Evolutionary conservation across 1,140 invertebrate species (phyloP).

Genomic region (Marisa cornuarietis): DNA sequence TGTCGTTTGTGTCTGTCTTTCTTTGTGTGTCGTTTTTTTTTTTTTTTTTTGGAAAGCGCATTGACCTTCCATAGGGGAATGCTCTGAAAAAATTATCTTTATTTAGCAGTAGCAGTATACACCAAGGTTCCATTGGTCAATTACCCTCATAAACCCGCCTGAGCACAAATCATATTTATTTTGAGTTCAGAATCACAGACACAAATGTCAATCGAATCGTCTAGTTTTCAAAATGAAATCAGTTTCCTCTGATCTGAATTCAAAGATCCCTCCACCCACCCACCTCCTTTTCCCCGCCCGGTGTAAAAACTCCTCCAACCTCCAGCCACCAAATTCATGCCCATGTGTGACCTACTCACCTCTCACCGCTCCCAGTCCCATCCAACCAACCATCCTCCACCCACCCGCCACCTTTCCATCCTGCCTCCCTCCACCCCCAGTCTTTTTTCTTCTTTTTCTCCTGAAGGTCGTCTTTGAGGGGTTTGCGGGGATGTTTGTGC

Average conservation of each 20-base stretch:
- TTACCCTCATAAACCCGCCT: no score
- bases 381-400: neutral
- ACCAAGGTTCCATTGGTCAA: no score
- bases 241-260: neutral
- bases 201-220: no score
- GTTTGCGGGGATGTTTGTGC: slow-evolving; percentile 2
- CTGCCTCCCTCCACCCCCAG: neutral
- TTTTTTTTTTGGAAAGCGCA: no score
- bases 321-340: neutral
- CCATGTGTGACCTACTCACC: neutral
- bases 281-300: neutral
- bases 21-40: no score
- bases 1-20: no score
- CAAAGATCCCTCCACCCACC: neutral
- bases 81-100: no score
- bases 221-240: neutral
- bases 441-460: neutral
- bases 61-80: no score
- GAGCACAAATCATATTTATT: no score
- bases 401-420: neutral
- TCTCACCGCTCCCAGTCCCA: neutral
- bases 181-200: no score
- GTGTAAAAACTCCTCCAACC: neutral
- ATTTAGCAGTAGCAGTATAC: no score
- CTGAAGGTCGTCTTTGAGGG: slow-evolving; percentile 8